Conservation (phyloP, 2,113 vertebrate genomes). For the Tragulus kanchil region DNA sequence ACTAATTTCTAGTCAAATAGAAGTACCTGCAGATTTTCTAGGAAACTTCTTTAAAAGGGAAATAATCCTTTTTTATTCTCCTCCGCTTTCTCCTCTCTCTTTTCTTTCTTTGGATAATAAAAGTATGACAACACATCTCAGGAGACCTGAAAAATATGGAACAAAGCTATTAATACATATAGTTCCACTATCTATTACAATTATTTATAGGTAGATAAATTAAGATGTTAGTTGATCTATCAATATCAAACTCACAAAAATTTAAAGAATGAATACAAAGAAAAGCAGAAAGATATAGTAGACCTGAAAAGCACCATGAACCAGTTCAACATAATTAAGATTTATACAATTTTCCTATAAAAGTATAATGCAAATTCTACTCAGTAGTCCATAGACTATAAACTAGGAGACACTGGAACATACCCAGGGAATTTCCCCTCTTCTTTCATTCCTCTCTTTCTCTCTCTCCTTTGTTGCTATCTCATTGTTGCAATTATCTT, state of each 20-base stretch:
- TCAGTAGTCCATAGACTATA: not conserved
- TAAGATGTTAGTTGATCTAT: not conserved
- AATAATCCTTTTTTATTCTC: not conserved
- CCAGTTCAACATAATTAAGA: not conserved
- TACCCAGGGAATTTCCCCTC: not conserved
- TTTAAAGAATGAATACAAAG: not conserved
- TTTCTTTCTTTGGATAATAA: not conserved
- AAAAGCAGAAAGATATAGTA: not conserved
- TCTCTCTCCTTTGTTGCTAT: not conserved
- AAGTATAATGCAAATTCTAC: not conserved
- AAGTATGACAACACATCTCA: not conserved
- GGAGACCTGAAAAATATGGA: not conserved
- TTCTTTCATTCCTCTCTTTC: not conserved
- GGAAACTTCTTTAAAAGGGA: not conserved
- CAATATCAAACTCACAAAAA: not conserved
- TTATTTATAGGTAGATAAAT: not conserved
- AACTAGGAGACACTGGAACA: not conserved
- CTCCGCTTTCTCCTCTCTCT: not conserved
- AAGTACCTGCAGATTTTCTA: not conserved
- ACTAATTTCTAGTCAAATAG: not conserved
- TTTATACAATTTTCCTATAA: not conserved
- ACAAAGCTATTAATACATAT: not conserved
- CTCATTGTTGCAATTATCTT: not conserved
- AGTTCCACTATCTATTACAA: not conserved
- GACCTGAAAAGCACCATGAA: not conserved